phyloP scores from a whole-genome alignment of 2,113 vertebrate genomes.

The Vireo altiloquus region DNA sequence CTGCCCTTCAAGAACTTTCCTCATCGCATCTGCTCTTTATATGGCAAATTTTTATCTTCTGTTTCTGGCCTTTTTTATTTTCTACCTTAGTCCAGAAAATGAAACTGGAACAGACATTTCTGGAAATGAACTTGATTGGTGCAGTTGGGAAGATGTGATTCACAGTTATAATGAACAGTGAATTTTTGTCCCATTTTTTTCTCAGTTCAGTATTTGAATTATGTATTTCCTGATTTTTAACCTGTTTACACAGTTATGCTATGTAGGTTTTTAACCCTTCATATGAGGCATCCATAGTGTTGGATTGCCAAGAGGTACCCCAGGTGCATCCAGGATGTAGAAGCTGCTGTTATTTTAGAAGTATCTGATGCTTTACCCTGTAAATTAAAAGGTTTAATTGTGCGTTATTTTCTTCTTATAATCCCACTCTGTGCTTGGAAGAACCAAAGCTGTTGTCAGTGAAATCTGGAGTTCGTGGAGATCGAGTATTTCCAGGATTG shows the following conservation, averaged over 20 bases:
- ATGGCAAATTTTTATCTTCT: constrained; percentile 41
- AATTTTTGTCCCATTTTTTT: constrained; percentile 35
- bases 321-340: background rate
- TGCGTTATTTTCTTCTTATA: constrained; percentile 1
- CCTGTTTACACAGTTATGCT: background rate
- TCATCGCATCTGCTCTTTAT: constrained; percentile 28
- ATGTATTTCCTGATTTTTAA: background rate
- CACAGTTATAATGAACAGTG: constrained; percentile 30
- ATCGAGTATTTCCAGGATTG: constrained; percentile 43
- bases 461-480: constrained; percentile 30
- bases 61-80: background rate
- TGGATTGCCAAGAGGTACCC: background rate
- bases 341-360: background rate
- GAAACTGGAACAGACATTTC: constrained; percentile 72
- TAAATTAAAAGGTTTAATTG: constrained; percentile 41
- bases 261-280: background rate
- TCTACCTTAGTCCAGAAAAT: constrained; percentile 65
- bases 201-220: background rate
- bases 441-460: constrained; percentile 14
- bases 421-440: constrained; percentile 45
- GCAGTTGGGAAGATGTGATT: constrained; percentile 57
- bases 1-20: constrained; percentile 71
- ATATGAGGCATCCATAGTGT: background rate
- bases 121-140: constrained; percentile 66
- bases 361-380: background rate